A percentile compares a stretch with the other conserved stretches of the same genome.
These are phyloP conservation scores for Oncorhynchus tshawytscha DNA, from an alignment of 2,113 vertebrate genomes.

Conservation along the genomic window DNA sequence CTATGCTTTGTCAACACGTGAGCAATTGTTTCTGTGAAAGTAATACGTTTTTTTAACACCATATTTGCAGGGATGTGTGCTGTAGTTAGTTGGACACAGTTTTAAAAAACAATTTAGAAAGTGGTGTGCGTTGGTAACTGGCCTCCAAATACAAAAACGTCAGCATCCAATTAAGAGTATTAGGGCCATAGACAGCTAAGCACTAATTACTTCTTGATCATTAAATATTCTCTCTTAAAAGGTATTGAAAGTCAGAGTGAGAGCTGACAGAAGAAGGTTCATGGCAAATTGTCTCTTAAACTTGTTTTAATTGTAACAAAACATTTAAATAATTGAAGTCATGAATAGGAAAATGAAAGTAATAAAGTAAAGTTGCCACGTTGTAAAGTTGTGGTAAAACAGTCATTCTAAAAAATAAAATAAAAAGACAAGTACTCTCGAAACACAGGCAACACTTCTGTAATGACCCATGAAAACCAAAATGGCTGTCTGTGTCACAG, in stretches of 20 bases:
- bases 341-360: neutral
- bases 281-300: neutral
- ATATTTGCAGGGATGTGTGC: neutral
- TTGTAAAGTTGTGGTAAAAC: neutral
- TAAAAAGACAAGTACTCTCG: too few relatives aligned
- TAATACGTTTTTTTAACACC: neutral
- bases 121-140: neutral
- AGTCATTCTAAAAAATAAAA: too few relatives aligned
- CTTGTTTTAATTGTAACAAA: neutral
- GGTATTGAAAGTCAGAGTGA: neutral
- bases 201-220: neutral
- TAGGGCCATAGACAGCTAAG: neutral
- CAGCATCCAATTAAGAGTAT: slow-evolving; percentile 11
- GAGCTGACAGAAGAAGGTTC: neutral
- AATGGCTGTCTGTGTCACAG: neutral
- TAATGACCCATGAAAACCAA: neutral
- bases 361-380: neutral
- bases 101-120: neutral
- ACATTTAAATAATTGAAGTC: neutral
- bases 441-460: too few relatives aligned
- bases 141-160: neutral
- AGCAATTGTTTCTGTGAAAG: too few relatives aligned
- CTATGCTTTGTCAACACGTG: neutral
- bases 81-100: too few relatives aligned
- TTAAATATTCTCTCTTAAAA: neutral